Conservation (phyloP, 2,888 invertebrate species). For the Apocheima hispidaria region DNA sequence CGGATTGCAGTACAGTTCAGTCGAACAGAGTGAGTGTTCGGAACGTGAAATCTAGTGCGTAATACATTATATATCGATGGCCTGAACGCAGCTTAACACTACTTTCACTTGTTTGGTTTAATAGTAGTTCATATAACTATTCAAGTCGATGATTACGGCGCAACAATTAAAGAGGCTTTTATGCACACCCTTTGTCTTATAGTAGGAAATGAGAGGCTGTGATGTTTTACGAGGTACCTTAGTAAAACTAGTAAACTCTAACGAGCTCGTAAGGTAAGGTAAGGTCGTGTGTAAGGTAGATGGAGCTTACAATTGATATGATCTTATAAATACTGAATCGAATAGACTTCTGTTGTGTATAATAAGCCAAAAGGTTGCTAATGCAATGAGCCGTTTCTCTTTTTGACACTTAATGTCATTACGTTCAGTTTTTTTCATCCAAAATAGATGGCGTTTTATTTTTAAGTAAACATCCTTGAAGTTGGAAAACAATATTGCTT, state of each 20-base stretch:
- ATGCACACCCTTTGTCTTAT: constrained; percentile 22
- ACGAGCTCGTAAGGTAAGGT: background rate
- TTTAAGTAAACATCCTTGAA: too few species aligned
- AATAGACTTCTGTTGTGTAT: too few species aligned
- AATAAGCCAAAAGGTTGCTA: too few species aligned
- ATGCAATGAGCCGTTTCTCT: too few species aligned
- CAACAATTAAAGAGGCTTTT: constrained; percentile 30
- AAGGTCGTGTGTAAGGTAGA: background rate
- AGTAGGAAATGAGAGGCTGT: constrained; percentile 9
- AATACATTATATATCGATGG: too few species aligned
- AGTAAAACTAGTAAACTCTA: constrained; percentile 1
- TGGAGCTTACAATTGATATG: background rate
- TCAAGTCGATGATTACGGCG: constrained; percentile 33
- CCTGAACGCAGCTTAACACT: constrained; percentile 41
- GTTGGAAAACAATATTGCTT: too few species aligned
- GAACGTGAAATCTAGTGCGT: too few species aligned
- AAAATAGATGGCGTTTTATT: too few species aligned
- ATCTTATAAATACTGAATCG: background rate
- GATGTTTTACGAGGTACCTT: constrained; percentile 6
- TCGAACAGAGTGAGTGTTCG: too few species aligned
- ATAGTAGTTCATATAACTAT: constrained; percentile 55
- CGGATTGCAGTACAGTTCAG: too few species aligned
- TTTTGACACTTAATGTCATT: too few species aligned
- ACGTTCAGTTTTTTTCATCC: too few species aligned
- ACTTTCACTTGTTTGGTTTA: constrained; percentile 66